A percentile compares a stretch with the other conserved stretches of the same genome.
Conservation (phyloP, 2,888 invertebrate species). For the Mythimna ferrago region DNA sequence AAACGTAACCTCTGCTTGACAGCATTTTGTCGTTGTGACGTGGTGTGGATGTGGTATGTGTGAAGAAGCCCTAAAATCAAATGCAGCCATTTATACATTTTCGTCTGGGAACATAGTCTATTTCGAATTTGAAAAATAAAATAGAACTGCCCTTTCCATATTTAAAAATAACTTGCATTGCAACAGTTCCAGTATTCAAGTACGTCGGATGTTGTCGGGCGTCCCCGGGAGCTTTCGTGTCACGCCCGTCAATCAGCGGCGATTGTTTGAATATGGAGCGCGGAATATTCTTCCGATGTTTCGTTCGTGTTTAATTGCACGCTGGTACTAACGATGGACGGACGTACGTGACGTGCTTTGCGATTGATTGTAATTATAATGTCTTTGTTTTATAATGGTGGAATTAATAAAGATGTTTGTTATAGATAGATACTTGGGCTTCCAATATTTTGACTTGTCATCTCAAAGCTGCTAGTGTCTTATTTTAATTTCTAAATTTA, state of each 20-base stretch:
- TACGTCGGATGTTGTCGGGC: slow-evolving; percentile 52
- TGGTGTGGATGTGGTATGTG: too few species aligned
- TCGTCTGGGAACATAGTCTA: neutral
- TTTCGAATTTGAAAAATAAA: slow-evolving; percentile 15
- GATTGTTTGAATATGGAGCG: slow-evolving; percentile 59
- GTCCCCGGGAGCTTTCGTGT: slow-evolving; percentile 49
- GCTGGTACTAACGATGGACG: slow-evolving; percentile 36
- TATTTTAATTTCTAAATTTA: too few species aligned
- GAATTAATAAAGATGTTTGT: neutral
- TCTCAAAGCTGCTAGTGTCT: too few species aligned
- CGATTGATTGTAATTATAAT: slow-evolving; percentile 32
- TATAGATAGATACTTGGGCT: neutral
- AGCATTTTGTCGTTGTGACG: too few species aligned
- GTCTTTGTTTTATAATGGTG: slow-evolving; percentile 22
- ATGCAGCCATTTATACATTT: too few species aligned
- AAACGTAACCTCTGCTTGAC: too few species aligned
- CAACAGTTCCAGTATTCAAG: slow-evolving; percentile 44
- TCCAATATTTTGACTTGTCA: neutral
- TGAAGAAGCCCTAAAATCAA: too few species aligned
- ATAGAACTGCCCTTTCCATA: neutral
- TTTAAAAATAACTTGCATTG: slow-evolving; percentile 40
- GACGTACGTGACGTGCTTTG: slow-evolving; percentile 40
- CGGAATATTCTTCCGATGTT: slow-evolving; percentile 53
- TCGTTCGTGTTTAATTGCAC: slow-evolving; percentile 53
- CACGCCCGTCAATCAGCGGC: slow-evolving; percentile 60